Percentiles rank a stretch among this genome's conserved stretches.
These are phyloP conservation scores for Pedetes capensis DNA, from an alignment of 2,113 vertebrate genomes.

Conservation along the genomic window DNA sequence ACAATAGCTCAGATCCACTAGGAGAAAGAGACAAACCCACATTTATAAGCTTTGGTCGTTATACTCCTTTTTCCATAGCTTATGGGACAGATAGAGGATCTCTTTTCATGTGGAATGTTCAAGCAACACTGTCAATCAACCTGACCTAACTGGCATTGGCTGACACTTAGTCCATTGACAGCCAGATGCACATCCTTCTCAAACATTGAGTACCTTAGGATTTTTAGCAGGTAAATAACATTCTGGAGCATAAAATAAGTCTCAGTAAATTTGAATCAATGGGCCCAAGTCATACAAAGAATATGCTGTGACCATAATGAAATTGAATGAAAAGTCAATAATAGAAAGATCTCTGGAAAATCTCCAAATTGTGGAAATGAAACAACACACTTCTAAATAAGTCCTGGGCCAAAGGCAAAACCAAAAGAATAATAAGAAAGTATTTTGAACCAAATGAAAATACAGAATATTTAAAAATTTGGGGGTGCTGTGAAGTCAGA, in stretches of 20 bases:
- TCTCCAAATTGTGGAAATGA: conserved; percentile 9
- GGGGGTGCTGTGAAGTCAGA: not conserved
- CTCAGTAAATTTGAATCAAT: conserved; percentile 12
- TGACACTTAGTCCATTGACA: not conserved
- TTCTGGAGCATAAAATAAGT: conserved; percentile 25
- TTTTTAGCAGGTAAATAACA: not conserved
- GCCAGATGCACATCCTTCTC: not conserved
- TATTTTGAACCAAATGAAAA: conserved; percentile 26
- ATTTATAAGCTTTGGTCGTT: not conserved
- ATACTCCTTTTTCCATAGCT: not conserved
- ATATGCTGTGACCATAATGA: not conserved
- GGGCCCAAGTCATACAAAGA: not conserved
- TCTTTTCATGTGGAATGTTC: not conserved
- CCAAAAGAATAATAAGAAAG: conserved; percentile 1
- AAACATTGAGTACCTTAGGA: not conserved
- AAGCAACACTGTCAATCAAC: not conserved
- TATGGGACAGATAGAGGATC: not conserved
- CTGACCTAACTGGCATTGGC: not conserved
- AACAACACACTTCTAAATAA: not conserved
- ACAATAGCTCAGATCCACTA: not conserved
- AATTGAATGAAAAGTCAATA: conserved; percentile 18
- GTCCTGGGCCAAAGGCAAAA: conserved; percentile 2
- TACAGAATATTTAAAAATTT: not conserved
- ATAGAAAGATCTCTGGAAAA: not conserved
- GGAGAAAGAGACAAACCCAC: not conserved